Percentiles rank a stretch among this genome's conserved stretches.
Evolutionary conservation across 2,113 vertebrate species (phyloP).

Genomic region (Acanthisitta chloris): DNA sequence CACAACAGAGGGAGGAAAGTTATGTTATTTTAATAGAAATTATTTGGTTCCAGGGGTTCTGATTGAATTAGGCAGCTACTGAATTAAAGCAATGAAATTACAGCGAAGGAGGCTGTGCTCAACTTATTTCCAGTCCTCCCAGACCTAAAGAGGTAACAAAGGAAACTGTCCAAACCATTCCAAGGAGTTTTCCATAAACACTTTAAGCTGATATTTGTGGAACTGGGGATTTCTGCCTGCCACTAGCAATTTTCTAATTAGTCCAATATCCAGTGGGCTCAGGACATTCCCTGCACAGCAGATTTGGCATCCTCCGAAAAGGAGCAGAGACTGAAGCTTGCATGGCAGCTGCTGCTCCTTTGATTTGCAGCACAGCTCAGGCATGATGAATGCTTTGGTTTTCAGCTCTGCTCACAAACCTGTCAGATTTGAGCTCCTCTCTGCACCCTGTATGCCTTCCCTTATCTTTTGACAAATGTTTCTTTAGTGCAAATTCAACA

Average conservation of each 20-base stretch:
- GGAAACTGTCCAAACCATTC: background rate
- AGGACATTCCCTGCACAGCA: background rate
- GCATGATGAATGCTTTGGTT: background rate
- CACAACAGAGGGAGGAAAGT: slow-evolving; percentile 19
- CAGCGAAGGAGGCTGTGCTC: background rate
- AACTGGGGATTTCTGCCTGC: slow-evolving; percentile 27
- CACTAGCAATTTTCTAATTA: slow-evolving; percentile 50
- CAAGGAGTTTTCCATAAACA: background rate
- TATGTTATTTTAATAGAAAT: slow-evolving; percentile 52
- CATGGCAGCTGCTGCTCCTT: background rate
- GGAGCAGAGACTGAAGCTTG: background rate
- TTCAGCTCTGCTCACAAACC: background rate
- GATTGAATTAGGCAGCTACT: slow-evolving; percentile 62
- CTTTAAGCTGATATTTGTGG: background rate
- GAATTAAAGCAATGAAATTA: slow-evolving; percentile 65
- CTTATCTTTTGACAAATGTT: background rate
- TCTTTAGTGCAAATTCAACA: background rate
- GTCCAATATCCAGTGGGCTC: background rate
- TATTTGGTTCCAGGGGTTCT: slow-evolving; percentile 32
- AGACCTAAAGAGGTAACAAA: slow-evolving; percentile 14
- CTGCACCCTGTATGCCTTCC: background rate
- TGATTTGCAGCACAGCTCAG: background rate
- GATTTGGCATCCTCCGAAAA: background rate
- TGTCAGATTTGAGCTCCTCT: background rate
- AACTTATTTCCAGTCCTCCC: slow-evolving; percentile 1